Percentiles rank a stretch among this genome's conserved stretches.
Conservation (phyloP, 2,888 invertebrate genomes). For the Marronus borbonicus region DNA sequence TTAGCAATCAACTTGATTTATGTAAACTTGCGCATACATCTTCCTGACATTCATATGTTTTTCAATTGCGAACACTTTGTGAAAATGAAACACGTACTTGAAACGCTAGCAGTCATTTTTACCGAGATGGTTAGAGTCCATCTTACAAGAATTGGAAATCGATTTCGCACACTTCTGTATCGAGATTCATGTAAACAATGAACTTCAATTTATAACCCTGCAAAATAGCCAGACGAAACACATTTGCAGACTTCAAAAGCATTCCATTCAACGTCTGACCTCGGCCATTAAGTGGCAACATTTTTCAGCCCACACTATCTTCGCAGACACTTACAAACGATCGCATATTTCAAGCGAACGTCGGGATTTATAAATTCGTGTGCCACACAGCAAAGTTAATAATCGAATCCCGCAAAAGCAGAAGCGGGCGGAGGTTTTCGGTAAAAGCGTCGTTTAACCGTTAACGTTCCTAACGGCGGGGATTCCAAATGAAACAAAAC, state of each 20-base stretch:
- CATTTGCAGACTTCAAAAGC: slow-evolving; percentile 35
- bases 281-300: slow-evolving; percentile 58
- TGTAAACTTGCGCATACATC: too few species aligned
- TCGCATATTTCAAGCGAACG: slow-evolving; percentile 61
- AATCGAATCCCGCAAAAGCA: slow-evolving; percentile 36
- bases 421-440: neutral
- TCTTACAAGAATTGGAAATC: neutral
- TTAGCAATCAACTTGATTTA: too few species aligned
- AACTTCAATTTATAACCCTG: slow-evolving; percentile 29
- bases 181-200: slow-evolving; percentile 21
- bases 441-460: slow-evolving; percentile 18
- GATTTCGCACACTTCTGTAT: neutral
- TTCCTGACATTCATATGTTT: too few species aligned
- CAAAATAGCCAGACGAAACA: slow-evolving; percentile 32
- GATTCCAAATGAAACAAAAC: slow-evolving; percentile 3
- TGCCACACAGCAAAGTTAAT: slow-evolving; percentile 46
- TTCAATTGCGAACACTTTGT: too few species aligned
- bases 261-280: slow-evolving; percentile 46
- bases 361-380: slow-evolving; percentile 49
- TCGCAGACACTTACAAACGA: slow-evolving; percentile 63
- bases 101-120: too few species aligned
- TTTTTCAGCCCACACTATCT: slow-evolving; percentile 61
- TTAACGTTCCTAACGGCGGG: slow-evolving; percentile 9
- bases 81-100: too few species aligned
- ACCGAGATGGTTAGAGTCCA: too few species aligned